Percentiles rank a stretch among this genome's conserved stretches.
phyloP scores from a whole-genome alignment of 2,113 vertebrate genomes.

The Pluvialis apricaria region DNA sequence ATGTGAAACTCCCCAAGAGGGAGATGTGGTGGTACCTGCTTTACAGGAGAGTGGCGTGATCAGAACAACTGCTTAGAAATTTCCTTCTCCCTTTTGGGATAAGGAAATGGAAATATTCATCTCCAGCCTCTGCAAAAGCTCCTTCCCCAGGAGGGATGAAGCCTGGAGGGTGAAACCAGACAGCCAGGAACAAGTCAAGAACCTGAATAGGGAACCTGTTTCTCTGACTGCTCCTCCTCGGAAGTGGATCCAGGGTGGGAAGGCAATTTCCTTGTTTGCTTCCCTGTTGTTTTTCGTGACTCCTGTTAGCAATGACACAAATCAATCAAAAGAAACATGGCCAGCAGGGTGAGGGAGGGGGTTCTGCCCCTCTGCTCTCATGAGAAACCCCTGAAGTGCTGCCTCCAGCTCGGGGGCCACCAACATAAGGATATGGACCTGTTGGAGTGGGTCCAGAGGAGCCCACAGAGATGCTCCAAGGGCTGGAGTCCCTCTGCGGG shows the following conservation, averaged over 20 bases:
- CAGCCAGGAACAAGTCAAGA: neutral
- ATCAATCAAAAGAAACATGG: neutral
- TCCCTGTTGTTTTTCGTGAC: neutral
- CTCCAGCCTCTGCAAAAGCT: neutral
- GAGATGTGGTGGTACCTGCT: neutral
- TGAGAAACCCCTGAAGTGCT: neutral
- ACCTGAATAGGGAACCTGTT: neutral
- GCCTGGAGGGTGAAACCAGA: neutral
- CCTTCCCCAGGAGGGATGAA: neutral
- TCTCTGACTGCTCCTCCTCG: neutral
- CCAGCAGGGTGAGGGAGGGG: neutral
- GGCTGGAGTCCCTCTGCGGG: neutral
- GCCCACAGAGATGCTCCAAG: neutral
- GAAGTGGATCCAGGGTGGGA: neutral
- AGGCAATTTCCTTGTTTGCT: neutral
- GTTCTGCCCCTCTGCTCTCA: neutral
- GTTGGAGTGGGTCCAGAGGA: neutral
- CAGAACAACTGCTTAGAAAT: neutral
- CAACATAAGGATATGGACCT: neutral
- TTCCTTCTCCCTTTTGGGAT: neutral
- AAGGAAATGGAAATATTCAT: neutral
- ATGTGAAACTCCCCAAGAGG: neutral
- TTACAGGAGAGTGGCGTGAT: neutral
- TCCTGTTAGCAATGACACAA: neutral
- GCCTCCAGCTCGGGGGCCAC: neutral